Conservation (phyloP, 2,888 invertebrate species). For the Iselma pallidipennis region DNA sequence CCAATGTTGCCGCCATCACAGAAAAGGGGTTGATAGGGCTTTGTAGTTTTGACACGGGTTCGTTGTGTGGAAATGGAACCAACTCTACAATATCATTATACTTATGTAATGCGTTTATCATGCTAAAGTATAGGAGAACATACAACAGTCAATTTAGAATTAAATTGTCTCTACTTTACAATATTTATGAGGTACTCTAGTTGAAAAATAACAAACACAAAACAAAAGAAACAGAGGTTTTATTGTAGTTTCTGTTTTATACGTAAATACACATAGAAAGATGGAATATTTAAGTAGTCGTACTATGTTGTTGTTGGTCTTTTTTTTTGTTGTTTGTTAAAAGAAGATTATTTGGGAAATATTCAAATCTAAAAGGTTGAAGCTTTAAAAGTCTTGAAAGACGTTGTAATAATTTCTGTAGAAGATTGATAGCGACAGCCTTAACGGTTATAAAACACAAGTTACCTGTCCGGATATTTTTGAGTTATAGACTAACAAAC, state of each 20-base stretch:
- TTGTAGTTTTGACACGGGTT: conserved; percentile 27
- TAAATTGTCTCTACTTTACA: conserved; percentile 18
- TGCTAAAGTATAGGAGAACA: conserved; percentile 9
- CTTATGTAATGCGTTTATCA: conserved; percentile 20
- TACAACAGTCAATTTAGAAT: conserved; percentile 19
- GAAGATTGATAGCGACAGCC: neutral
- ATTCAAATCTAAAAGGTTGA: neutral
- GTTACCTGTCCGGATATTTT: neutral
- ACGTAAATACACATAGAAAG: too few species aligned
- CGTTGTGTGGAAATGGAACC: conserved; percentile 21
- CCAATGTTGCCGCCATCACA: neutral
- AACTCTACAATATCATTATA: conserved; percentile 13
- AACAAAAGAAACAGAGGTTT: neutral
- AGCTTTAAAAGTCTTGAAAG: neutral
- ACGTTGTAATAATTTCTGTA: neutral
- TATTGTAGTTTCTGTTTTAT: too few species aligned
- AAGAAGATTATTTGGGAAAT: neutral
- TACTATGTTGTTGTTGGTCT: too few species aligned
- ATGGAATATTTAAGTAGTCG: too few species aligned
- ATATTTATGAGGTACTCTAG: conserved; percentile 17
- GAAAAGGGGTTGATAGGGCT: conserved; percentile 19
- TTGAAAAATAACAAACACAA: conserved; percentile 2
- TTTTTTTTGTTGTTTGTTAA: too few species aligned
- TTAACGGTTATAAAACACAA: neutral
- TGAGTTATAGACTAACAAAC: neutral